A percentile compares a stretch with the other conserved stretches of the same genome.
Evolutionary conservation across 2,113 vertebrate species (phyloP).

Genomic region (Danio rerio): GRCz12tu NC_133194.1:37063001-37063500

Average conservation of each 20-base stretch:
- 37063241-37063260: conserved; percentile 45
- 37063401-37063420: conserved; percentile 51
- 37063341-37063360: conserved; percentile 49
- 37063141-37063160: neutral
- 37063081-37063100: neutral
- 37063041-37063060: neutral
- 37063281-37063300: conserved; percentile 17
- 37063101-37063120: conserved; percentile 12
- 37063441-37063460: conserved; percentile 59
- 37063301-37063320: conserved; percentile 7
- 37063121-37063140: conserved; percentile 6
- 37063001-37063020: neutral
- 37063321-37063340: neutral
- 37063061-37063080: neutral
- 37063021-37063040: neutral
- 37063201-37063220: conserved; percentile 36
- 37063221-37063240: conserved; percentile 40
- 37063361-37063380: conserved; percentile 67
- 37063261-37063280: conserved; percentile 26
- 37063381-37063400: conserved; percentile 60
- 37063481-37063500: conserved; percentile 70
- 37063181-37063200: conserved; percentile 19
- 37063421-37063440: conserved; percentile 60
- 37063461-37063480: conserved; percentile 74
- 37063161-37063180: neutral